These are phyloP conservation scores for Aphaenogaster floridana DNA, from an alignment of 1,140 invertebrate species.

Conservation along the genomic window DNA sequence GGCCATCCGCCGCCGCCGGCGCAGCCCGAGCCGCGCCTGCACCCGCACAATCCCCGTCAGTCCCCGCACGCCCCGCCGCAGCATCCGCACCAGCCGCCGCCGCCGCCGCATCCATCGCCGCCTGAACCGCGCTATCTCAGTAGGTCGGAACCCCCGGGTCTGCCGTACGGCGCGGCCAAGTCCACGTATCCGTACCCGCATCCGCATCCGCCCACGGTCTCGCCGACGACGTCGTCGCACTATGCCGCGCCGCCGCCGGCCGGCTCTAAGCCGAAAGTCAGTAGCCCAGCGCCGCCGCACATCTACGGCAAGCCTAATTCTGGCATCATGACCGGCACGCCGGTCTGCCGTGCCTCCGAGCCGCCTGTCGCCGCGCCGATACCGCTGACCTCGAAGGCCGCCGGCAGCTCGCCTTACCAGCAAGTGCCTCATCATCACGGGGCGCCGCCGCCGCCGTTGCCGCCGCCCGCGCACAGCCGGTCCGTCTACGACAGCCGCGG, in stretches of 20 bases:
- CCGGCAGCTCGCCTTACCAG: conserved; percentile 90
- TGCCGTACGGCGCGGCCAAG: conserved; percentile 79
- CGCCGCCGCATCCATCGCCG: conserved; percentile 86
- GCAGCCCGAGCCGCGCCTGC: conserved; percentile 85
- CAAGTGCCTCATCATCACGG: conserved; percentile 88
- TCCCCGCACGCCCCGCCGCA: conserved; percentile 80
- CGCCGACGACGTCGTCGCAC: conserved; percentile 77
- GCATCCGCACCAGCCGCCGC: conserved; percentile 79
- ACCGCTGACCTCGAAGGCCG: conserved; percentile 90
- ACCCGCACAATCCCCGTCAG: conserved; percentile 82
- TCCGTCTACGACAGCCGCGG: conserved; percentile 86
- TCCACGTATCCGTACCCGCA: conserved; percentile 83
- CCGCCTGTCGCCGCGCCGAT: conserved; percentile 85
- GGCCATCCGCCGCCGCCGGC: conserved; percentile 79
- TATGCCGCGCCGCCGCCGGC: conserved; percentile 81
- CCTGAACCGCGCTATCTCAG: conserved; percentile 85
- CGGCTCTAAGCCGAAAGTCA: conserved; percentile 91
- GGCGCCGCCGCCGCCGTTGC: conserved; percentile 84
- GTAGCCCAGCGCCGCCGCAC: conserved; percentile 92
- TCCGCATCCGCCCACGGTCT: conserved; percentile 72
- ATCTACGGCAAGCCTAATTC: conserved; percentile 92
- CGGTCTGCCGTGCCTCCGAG: conserved; percentile 88
- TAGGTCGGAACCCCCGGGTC: conserved; percentile 79
- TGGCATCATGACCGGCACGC: conserved; percentile 89
- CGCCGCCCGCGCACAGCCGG: conserved; percentile 88